These are phyloP conservation scores for Dolichoris vasculosae DNA, from an alignment of 1,140 invertebrate species.

Conservation along the genomic window DNA sequence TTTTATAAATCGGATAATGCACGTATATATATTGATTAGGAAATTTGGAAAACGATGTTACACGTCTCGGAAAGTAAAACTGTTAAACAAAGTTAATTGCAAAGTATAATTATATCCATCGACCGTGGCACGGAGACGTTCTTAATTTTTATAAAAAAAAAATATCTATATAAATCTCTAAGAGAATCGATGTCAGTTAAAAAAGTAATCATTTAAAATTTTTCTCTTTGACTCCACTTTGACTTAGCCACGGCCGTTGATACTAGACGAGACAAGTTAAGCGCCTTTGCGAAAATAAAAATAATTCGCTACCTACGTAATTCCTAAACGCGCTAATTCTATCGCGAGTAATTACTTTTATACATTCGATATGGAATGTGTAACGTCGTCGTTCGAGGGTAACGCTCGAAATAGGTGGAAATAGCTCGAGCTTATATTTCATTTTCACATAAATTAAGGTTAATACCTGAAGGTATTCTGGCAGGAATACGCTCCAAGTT, in stretches of 20 bases:
- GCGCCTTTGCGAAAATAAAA: neutral
- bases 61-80: no score
- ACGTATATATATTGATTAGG: no score
- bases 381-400: neutral
- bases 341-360: neutral
- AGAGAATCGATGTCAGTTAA: neutral
- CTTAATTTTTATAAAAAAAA: neutral
- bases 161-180: neutral
- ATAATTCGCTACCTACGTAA: neutral
- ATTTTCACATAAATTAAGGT: neutral
- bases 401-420: neutral
- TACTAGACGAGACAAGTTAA: neutral
- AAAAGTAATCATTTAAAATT: neutral
- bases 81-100: no score
- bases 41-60: no score
- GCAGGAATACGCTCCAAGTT: neutral
- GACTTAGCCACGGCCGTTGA: neutral
- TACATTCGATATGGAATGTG: neutral
- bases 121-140: no score
- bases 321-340: neutral
- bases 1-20: no score
- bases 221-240: neutral
- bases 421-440: neutral
- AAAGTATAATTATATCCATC: no score
- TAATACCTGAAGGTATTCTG: neutral